phyloP scores from a whole-genome alignment of 1,140 invertebrate genomes.

The Papilio polyxenes region DNA sequence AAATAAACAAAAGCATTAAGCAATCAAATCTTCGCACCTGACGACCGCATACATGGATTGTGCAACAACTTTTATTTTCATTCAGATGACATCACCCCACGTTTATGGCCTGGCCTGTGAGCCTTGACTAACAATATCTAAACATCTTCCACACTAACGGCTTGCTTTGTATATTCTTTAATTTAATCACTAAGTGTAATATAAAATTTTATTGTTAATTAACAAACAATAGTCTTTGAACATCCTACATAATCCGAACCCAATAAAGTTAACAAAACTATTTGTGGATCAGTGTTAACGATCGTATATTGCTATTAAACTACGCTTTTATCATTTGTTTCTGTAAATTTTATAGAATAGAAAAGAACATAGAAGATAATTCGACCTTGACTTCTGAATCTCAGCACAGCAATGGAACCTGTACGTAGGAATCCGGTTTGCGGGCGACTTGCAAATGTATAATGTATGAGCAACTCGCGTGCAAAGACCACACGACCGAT shows the following conservation, averaged over 20 bases:
- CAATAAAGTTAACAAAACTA: too few species aligned
- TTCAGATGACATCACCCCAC: slow-evolving; percentile 43
- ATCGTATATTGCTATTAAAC: too few species aligned
- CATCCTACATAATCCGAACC: too few species aligned
- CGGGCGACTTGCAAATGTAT: not conserved
- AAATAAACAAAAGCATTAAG: slow-evolving; percentile 2
- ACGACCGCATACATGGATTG: not conserved
- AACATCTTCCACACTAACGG: not conserved
- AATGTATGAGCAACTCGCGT: slow-evolving; percentile 8
- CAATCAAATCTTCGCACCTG: not conserved
- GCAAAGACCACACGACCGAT: slow-evolving; percentile 18
- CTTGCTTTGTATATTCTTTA: not conserved
- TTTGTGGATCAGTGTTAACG: too few species aligned
- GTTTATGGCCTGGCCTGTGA: not conserved
- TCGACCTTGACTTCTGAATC: slow-evolving; percentile 19
- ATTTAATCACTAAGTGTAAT: not conserved
- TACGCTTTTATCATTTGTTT: too few species aligned
- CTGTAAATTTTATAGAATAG: not conserved
- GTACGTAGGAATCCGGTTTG: slow-evolving; percentile 21
- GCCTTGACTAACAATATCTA: not conserved
- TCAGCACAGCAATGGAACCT: slow-evolving; percentile 17
- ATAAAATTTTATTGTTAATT: not conserved
- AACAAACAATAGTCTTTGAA: too few species aligned
- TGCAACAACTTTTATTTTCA: slow-evolving; percentile 54
- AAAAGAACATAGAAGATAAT: not conserved